Base-by-base conservation (phyloP, 2,888 invertebrate genomes). In the Glaucopsyche alexis region DNA sequence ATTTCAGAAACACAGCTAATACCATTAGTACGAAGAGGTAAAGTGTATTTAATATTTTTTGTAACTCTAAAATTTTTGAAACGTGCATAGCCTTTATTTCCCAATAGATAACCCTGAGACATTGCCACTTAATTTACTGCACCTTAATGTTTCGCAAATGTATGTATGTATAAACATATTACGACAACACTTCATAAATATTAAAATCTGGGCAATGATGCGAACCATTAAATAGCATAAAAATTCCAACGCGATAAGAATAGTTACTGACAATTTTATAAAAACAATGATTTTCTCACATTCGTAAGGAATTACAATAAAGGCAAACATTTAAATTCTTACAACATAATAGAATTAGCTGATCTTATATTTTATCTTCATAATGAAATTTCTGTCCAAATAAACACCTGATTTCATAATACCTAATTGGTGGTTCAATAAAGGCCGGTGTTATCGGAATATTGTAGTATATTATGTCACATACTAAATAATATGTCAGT, bases 121-220 rank as follows among this genome's bases (percentile, higher is more conserved):
- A 13, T 11, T 60, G 47, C 13, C 49, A 29, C 14, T 47, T 47
- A 69, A 47, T 69, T 69, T 29, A 47, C 42, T 67, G 45, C 16
- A 42, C 67, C 42, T 67, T 45, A 45, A 67, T 9, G 45, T 69
- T 69, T 13, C 49, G 69, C 47, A 69, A 69, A 29, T 47, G 69
- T 67, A 67, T 47, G 69, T 67, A 67, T 45, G 45, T 69, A 69
- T 67, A 42, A 45, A 67, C 19, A 67, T 45, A 66, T 69, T 69
- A 69, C 67, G 67, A 47, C 45, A 69, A 38, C 64, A 64, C 42
- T 19, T 49, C 49, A 69, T 69, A 49, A 69, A 69, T 49, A 69
- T 49, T 69, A 49, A 69, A 47, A 69, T 69, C 49, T 9, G 47
- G 14, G 49, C 69, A 7, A 49, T 49, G 47, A 69, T 69, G 69